Conservation (phyloP, 2,113 vertebrate genomes). For the Paratilapia polleni region DNA sequence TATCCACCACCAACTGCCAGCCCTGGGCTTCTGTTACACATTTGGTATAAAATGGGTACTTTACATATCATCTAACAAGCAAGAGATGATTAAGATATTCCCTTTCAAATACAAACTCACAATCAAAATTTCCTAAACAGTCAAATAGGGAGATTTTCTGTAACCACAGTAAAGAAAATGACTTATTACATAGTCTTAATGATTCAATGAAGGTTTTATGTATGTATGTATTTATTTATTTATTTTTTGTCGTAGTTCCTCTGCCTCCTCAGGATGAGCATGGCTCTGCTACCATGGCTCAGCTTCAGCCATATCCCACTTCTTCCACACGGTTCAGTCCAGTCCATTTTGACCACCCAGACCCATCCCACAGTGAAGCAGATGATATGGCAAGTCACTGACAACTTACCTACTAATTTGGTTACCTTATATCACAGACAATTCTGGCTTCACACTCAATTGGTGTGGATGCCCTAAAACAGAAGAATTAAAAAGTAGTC, state of each 20-base stretch:
- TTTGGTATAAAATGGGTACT: not conserved
- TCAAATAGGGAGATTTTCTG: not conserved
- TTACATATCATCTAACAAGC: not conserved
- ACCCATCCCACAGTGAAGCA: slow-evolving; percentile 53
- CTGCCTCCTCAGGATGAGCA: slow-evolving; percentile 77
- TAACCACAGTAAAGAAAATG: not conserved
- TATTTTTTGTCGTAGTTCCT: slow-evolving; percentile 70
- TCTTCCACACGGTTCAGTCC: slow-evolving; percentile 70
- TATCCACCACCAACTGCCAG: not conserved
- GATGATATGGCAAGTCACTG: slow-evolving; percentile 63
- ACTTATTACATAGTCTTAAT: not conserved
- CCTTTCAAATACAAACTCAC: not conserved
- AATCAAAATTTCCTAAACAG: not conserved
- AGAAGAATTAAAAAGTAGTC: not conserved
- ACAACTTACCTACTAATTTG: not conserved
- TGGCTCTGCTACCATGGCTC: slow-evolving; percentile 65
- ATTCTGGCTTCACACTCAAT: not conserved
- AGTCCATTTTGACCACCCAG: slow-evolving; percentile 70
- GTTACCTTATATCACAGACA: not conserved
- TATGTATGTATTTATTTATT: not conserved
- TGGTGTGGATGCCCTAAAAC: not conserved
- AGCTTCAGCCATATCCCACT: slow-evolving; percentile 60
- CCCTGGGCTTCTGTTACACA: not conserved
- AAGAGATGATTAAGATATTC: not conserved
- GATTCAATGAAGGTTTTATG: not conserved